Conservation (phyloP, 2,113 vertebrate genomes). For the Cyanoramphus novaezelandiae region DNA sequence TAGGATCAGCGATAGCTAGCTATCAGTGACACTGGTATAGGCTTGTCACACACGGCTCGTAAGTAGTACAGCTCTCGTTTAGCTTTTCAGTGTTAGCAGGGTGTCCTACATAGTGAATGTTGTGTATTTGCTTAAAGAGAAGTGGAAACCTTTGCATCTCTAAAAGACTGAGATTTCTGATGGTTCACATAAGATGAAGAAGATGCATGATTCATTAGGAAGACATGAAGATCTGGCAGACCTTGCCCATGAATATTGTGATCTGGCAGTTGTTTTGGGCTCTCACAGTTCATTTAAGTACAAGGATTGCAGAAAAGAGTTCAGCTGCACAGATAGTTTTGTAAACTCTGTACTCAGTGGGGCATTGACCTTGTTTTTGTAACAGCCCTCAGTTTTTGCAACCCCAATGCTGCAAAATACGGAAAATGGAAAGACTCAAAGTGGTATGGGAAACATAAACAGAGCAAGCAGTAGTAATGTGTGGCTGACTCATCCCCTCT, state of each 20-base stretch:
- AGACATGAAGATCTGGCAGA: not conserved
- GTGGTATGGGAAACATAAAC: slow-evolving; percentile 52
- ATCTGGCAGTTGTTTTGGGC: not conserved
- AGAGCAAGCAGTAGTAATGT: slow-evolving; percentile 34
- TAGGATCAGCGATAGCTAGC: not conserved
- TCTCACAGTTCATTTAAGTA: not conserved
- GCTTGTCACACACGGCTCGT: not conserved
- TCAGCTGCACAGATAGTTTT: slow-evolving; percentile 15
- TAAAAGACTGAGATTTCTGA: not conserved
- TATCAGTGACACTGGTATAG: not conserved
- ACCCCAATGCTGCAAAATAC: slow-evolving; percentile 16
- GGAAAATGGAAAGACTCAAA: slow-evolving; percentile 27
- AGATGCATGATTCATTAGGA: not conserved
- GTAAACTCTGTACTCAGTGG: not conserved
- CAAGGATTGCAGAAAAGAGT: not conserved
- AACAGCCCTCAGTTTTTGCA: slow-evolving; percentile 37
- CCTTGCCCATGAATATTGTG: not conserved
- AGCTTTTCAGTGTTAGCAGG: not conserved
- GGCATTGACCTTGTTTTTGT: slow-evolving; percentile 42
- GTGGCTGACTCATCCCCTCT: slow-evolving; percentile 37
- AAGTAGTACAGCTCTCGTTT: not conserved
- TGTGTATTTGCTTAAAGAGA: not conserved
- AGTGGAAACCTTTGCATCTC: not conserved
- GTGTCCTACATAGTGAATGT: not conserved
- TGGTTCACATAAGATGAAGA: not conserved